Percentiles rank a stretch among this genome's conserved stretches.
Evolutionary conservation across 2,797 vertebrate genomes (phyloP).

Genomic region (Falco cherrug): DNA sequence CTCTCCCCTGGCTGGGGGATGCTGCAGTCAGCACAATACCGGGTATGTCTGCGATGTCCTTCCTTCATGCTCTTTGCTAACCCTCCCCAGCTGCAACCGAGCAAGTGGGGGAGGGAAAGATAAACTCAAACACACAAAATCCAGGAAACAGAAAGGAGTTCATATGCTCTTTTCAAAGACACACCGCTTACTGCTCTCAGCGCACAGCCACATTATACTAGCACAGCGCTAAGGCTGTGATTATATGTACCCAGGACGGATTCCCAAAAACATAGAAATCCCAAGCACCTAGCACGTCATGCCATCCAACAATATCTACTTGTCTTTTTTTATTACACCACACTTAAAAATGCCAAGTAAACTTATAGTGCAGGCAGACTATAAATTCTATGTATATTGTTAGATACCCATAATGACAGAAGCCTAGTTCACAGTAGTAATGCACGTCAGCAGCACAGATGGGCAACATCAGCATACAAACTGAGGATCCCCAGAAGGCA

Average conservation of each 20-base stretch:
- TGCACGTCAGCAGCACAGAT: neutral
- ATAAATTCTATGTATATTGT: no score
- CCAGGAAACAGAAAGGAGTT: neutral
- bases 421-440: neutral
- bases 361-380: neutral
- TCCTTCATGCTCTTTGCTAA: neutral
- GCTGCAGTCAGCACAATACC: neutral
- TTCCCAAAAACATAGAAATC: neutral
- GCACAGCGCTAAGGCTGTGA: neutral
- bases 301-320: neutral
- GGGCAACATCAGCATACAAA: neutral
- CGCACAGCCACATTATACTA: neutral
- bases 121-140: slow-evolving; percentile 32
- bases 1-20: neutral
- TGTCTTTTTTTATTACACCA: neutral
- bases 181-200: neutral
- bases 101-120: neutral
- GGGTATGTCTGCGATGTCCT: accelerated
- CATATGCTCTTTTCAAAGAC: neutral
- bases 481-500: neutral
- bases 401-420: neutral
- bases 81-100: neutral
- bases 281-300: accelerated
- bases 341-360: neutral
- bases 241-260: neutral